Percentiles rank a stretch among this genome's conserved stretches.
Evolutionary conservation across 2,113 vertebrate species (phyloP).

Genomic region (Myrmecobius fasciatus): DNA sequence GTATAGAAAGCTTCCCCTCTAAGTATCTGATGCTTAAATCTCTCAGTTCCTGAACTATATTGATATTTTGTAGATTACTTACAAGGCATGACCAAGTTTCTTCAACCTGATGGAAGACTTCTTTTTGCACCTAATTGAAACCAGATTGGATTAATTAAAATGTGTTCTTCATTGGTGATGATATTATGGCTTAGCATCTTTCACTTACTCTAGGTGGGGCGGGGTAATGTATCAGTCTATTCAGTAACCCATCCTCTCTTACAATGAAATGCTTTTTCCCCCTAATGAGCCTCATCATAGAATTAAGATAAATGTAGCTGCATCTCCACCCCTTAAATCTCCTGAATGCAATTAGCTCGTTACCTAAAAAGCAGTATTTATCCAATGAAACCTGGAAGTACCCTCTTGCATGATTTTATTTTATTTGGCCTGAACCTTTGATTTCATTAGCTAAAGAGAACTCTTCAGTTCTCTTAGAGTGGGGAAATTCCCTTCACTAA

Average conservation of each 20-base stretch:
- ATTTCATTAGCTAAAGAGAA: background rate
- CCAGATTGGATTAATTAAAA: background rate
- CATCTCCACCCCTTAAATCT: background rate
- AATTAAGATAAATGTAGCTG: background rate
- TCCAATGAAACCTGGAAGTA: background rate
- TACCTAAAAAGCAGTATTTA: background rate
- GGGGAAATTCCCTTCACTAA: background rate
- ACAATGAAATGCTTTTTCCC: background rate
- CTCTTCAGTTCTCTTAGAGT: background rate
- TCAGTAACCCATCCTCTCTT: background rate
- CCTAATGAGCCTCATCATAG: background rate
- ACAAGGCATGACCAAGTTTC: background rate
- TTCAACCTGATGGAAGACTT: background rate
- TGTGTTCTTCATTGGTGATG: background rate
- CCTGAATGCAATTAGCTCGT: background rate
- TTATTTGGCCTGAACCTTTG: background rate
- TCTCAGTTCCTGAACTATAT: background rate
- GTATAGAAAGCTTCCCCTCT: background rate
- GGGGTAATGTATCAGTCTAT: background rate
- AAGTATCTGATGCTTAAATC: background rate
- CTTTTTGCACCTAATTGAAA: background rate
- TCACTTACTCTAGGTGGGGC: background rate
- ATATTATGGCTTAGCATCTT: background rate
- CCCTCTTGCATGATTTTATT: background rate
- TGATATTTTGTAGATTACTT: background rate